A percentile compares a stretch with the other conserved stretches of the same genome.
Conservation (phyloP, 2,797 vertebrate genomes). For the Australoheros facetus region DNA sequence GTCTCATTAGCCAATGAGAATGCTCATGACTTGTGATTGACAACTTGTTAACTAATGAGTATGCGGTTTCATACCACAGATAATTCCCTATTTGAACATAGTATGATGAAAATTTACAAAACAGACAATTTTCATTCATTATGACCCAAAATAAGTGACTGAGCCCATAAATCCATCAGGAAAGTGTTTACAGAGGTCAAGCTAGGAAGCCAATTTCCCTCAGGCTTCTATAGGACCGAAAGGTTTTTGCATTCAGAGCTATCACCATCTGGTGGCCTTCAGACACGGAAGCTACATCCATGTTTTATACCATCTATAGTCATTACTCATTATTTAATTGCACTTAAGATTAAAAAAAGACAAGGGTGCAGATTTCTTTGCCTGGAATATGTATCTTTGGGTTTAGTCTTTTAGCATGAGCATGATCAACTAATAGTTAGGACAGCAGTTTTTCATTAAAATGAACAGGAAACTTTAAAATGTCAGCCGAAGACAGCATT, state of each 20-base stretch:
- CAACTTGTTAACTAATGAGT: neutral
- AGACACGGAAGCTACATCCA: neutral
- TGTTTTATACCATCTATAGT: neutral
- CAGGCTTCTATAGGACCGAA: neutral
- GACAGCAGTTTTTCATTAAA: neutral
- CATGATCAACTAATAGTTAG: neutral
- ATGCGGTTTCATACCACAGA: neutral
- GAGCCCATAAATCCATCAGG: neutral
- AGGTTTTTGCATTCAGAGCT: neutral
- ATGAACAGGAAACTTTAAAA: neutral
- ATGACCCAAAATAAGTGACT: neutral
- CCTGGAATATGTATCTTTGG: neutral
- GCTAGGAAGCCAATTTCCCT: neutral
- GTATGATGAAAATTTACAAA: neutral
- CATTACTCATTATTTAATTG: neutral
- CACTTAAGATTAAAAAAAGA: neutral
- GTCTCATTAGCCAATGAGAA: neutral
- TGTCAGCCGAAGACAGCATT: neutral
- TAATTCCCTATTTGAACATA: neutral
- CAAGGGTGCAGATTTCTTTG: neutral
- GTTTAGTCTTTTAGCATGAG: constrained; percentile 3
- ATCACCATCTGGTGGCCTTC: neutral
- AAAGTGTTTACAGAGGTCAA: neutral
- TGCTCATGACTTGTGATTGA: neutral
- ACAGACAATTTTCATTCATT: neutral